Percentiles rank a stretch among this genome's conserved stretches.
phyloP scores from a whole-genome alignment of 2,113 vertebrate species.

The Tachysurus vachellii region DNA sequence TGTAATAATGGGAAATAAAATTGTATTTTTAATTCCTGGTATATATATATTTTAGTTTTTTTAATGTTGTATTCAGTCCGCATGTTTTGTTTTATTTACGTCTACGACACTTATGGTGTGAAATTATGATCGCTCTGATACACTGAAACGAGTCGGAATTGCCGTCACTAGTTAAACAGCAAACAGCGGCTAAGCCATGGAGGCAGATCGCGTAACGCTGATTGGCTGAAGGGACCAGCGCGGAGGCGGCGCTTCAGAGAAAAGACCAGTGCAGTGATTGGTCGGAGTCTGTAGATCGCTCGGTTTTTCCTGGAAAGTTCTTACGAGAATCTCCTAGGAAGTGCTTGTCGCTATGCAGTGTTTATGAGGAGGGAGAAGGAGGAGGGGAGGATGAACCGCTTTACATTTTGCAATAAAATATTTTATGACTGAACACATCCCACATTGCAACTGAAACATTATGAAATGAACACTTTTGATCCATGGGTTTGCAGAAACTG shows the following conservation, averaged over 20 bases:
- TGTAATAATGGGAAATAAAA: no score
- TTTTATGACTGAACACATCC: background rate
- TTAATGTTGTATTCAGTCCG: no score
- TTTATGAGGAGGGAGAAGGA: background rate
- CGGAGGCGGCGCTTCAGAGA: conserved; percentile 14
- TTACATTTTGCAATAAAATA: background rate
- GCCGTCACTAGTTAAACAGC: background rate
- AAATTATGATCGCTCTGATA: background rate
- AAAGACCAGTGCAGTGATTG: conserved; percentile 30
- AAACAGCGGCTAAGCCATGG: background rate
- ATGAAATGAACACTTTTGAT: background rate
- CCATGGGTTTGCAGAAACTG: background rate
- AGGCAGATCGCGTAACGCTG: background rate
- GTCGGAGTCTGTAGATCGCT: conserved; percentile 18
- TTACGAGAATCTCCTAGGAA: conserved; percentile 29
- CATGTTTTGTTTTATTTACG: no score
- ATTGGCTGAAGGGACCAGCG: background rate
- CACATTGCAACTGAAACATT: background rate
- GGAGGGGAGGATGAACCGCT: background rate
- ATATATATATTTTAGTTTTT: no score
- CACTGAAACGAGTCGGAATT: background rate
- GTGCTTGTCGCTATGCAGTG: background rate
- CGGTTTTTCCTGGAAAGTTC: conserved; percentile 57
- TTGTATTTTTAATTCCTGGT: no score
- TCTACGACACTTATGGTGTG: background rate